Evolutionary conservation across 2,797 vertebrate species (phyloP), one percentile per base, ranked within the genome.

Genomic region (Oreochromis mossambicus): DNA sequence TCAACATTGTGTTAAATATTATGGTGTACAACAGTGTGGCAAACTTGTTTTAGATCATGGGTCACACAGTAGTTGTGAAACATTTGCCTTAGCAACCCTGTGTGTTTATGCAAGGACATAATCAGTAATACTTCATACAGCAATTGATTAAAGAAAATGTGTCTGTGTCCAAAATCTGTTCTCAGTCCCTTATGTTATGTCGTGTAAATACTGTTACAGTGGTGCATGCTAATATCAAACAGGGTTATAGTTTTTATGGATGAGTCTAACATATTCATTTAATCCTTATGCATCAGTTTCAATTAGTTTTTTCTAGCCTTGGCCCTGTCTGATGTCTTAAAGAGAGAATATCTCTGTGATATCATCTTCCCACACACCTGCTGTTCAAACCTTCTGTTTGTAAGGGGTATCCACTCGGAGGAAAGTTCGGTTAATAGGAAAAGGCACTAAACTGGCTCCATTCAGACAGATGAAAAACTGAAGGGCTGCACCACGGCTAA

Each of bases 81-180:
- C 56, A 66, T 4, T 63, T 3, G 10, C 58, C 10, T 63, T 13
- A 38, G 34, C 34, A 38, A 13, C 34, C 11, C 34, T 21, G 34
- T 38, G 19, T 63, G 19, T 63, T 66, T 63, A 63, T 63, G 7
- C 58, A 36, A 68, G 63, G 36, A 41, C 36, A 68, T 41, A 41
- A 66, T 41, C 36, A 15, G 12, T 66, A 41, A 66, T 66, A 21
- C 61, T 41, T 66, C 34, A 38, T 41, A 41, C 11, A 66, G 12
- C 34, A 66, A 38, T 21, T 66, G 19, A 41, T 66, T 41, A 13
- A 5, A 38, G 29, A 14, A 66, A 66, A 66, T 21, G 61, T 41
- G 34, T 66, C 34, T 38, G 36, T 66, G 6, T 63, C 32, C 38
- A 43, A 24, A 46, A 7, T 17, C 38, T 70, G 21, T 70, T 26